Percentiles rank a stretch among this genome's conserved stretches.
These are phyloP conservation scores for Pseudopipra pipra DNA, from an alignment of 2,113 vertebrate species.

Conservation along the genomic window DNA sequence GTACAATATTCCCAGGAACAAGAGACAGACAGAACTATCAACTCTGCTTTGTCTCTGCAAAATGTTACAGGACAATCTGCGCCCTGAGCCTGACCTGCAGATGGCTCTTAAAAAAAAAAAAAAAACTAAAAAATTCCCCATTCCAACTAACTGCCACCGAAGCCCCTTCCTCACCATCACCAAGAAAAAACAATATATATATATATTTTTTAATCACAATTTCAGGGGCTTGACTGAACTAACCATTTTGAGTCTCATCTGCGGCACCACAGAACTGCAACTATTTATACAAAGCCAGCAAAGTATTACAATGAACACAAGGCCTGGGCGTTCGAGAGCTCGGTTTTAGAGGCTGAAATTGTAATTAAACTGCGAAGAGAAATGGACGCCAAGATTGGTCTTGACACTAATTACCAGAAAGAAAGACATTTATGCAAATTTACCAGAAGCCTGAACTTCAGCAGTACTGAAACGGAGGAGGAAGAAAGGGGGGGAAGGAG, in stretches of 20 bases:
- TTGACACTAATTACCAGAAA: constrained; percentile 97
- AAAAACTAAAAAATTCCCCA: not conserved
- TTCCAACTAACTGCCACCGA: constrained; percentile 46
- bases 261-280: constrained; percentile 55
- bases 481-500: constrained; percentile 12
- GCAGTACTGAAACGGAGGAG: constrained; percentile 42
- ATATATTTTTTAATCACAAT: not conserved
- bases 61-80: constrained; percentile 66
- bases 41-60: constrained; percentile 75
- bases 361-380: constrained; percentile 94
- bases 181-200: not conserved
- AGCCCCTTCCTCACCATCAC: not conserved
- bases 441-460: constrained; percentile 78
- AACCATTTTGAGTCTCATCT: constrained; percentile 32
- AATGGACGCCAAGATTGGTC: constrained; percentile 92
- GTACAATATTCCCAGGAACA: constrained; percentile 63
- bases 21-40: constrained; percentile 68
- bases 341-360: constrained; percentile 87
- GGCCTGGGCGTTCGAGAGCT: constrained; percentile 81
- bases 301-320: constrained; percentile 76
- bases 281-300: constrained; percentile 73
- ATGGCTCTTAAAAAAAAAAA: constrained; percentile 51
- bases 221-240: constrained; percentile 16
- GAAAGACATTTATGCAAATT: constrained; percentile 95
- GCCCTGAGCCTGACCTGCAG: constrained; percentile 67